Evolutionary conservation across 1,140 invertebrate species (phyloP).

Genomic region (Pachypsylla venusta): DNA sequence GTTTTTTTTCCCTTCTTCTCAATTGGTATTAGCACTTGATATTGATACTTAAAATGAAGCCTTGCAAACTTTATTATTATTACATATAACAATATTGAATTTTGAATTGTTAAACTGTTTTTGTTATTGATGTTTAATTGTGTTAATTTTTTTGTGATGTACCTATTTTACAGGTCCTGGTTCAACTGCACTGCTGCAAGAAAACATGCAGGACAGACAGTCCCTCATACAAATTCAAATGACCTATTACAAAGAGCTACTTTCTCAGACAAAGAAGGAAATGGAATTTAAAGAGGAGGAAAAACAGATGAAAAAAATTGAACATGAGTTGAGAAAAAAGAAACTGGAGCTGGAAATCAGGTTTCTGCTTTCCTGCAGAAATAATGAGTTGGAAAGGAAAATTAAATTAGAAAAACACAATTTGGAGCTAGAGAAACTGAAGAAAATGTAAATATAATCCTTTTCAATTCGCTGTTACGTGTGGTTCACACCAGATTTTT

Average conservation of each 20-base stretch:
- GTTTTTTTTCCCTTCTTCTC: too few species aligned
- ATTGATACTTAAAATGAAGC: too few species aligned
- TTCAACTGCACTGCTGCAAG: neutral
- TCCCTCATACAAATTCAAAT: neutral
- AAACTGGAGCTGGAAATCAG: neutral
- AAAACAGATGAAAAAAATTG: neutral
- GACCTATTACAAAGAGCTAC: neutral
- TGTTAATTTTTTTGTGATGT: neutral
- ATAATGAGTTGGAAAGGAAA: neutral
- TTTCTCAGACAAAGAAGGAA: neutral
- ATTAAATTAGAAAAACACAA: neutral
- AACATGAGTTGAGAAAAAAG: neutral
- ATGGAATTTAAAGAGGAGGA: neutral
- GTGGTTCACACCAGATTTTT: too few species aligned
- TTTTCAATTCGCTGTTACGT: neutral
- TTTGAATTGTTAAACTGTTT: too few species aligned
- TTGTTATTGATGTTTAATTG: neutral
- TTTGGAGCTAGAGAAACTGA: neutral
- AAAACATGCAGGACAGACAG: neutral
- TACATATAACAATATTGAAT: too few species aligned
- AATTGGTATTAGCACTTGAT: too few species aligned
- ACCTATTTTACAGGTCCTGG: neutral
- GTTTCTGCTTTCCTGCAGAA: neutral
- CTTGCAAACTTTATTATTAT: too few species aligned
- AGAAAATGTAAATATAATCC: neutral